Evolutionary conservation across 2,797 vertebrate species (phyloP), one percentile per base, ranked within the genome.

Genomic region (Sebastes minor): DNA sequence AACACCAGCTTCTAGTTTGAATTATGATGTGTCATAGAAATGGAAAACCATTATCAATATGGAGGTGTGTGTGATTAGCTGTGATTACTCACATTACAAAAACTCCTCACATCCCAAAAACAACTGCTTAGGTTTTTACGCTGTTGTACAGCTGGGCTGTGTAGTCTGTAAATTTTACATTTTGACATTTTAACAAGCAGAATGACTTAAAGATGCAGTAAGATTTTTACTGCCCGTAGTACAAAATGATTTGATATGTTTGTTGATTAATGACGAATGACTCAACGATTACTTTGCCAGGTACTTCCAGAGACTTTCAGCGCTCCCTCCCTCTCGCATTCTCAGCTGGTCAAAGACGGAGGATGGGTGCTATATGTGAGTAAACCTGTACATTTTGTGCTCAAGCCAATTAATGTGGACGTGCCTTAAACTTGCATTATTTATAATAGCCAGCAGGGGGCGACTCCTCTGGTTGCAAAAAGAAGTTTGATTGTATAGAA

Each of bases 141-240:
- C 23, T 22, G 70, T 38, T 28, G 10, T 12, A 6, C 33, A 7
- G 38, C 60, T 22, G 25, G 2, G n/a, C 38, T 46, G 11, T 18
- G 63, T 13, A 33, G 81, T 56, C 69, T 61, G 22, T 88, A 77
- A 66, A 80, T 83, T 78, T 61, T 8, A 42, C 8, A 30, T 77
- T 78, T 71, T 83, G 63, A 57, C 76, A 80, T 86, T 83, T 87
- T 78, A 78, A 85, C 75, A 71, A 62, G 61, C 78, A 8, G 67
- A 82, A 64, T 74, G 59, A 81, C 81, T 86, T 80, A 82, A 81
- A 88, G 74, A 84, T 60, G 64, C 63, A 78, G 78, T 85, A 62
- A 66, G 68, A 80, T 59, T 83, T 90, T 78, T 78, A 83, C 42
- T 52, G 61, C 61, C 30, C n/a, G 46, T 20, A 20, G 62, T 25